Base-by-base conservation (phyloP, 2,888 invertebrate genomes). In the Sarcophaga carnaria region DNA sequence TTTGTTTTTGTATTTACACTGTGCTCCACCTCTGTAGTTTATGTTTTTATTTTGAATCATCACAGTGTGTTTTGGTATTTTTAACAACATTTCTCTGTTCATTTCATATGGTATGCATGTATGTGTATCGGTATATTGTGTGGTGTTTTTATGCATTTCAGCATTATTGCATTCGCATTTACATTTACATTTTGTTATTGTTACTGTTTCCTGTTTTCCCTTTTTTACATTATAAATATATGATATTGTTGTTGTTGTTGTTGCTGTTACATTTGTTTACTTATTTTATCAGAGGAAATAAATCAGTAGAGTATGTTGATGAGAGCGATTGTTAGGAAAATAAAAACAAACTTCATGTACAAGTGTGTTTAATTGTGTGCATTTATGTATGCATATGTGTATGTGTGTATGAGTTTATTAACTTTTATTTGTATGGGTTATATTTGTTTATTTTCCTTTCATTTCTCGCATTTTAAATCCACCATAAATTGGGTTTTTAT, bases 241-340 rank as follows among this genome's bases (percentile, higher is more conserved):
- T 37, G 37, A 37, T 70, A 14, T 49, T 70, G 8, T 25, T 70
- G 2, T 49, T 87, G 90, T 67, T 47, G 63, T 47, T 54, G 54
- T 25, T 72, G 49, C 63, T 17, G 59, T 63, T 80, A 60, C n/a
- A 79, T 69, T 67, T 54, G 17, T 45, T 25, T 72, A 45, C 77
- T 71, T 60, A 47, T 69, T 82, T 80, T 77, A 81, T 79, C 76
- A 72, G 59, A 54, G 54, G 78, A 72, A 75, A 81, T 84, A 64
- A 84, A 75, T 84, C 79, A 69, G 75, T 69, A 69, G 54, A 27
- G 27, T 11, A 54, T 74, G 72, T 75, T 79, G 74, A 79, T 70
- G 70, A 62, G 59, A 62, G 14, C 25, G 62, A 63, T 63, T 70
- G 60, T 79, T 37, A 62, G 62, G 47, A 25, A 20, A 2, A 62